These are phyloP conservation scores for Noturus placidus DNA, from an alignment of 2,113 vertebrate genomes.

Conservation along the genomic window DNA sequence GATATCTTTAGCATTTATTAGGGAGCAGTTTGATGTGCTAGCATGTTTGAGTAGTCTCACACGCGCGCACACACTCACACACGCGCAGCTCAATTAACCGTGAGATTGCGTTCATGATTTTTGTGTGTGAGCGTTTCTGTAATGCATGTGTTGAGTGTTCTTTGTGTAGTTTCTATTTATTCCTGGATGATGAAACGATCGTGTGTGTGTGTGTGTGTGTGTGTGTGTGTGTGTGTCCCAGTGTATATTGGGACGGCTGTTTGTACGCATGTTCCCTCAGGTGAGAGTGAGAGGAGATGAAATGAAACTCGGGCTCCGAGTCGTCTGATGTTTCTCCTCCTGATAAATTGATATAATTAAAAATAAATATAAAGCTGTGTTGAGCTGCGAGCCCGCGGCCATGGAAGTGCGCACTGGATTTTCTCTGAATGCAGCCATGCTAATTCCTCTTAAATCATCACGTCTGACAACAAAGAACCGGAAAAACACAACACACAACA, in stretches of 20 bases:
- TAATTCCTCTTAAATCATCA: constrained; percentile 80
- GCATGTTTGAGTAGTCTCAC: neutral
- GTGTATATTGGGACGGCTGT: constrained; percentile 50
- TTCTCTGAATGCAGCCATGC: constrained; percentile 72
- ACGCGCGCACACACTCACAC: neutral
- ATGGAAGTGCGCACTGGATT: constrained; percentile 62
- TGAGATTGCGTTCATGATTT: neutral
- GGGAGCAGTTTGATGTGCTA: neutral
- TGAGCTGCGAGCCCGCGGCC: constrained; percentile 71
- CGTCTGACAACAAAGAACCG: constrained; percentile 77
- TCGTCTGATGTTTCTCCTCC: constrained; percentile 73
- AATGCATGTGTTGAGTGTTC: constrained; percentile 11
- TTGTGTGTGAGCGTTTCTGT: neutral
- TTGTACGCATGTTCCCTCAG: constrained; percentile 67
- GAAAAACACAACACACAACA: constrained; percentile 56
- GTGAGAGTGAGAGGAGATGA: constrained; percentile 73
- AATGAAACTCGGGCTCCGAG: constrained; percentile 73
- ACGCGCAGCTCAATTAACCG: constrained; percentile 16
- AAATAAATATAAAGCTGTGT: constrained; percentile 76
- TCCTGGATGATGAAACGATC: constrained; percentile 46
- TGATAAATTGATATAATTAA: constrained; percentile 81
- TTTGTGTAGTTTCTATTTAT: constrained; percentile 47
- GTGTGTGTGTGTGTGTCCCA: constrained; percentile 33
- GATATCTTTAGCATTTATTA: neutral
- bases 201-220: constrained; percentile 42